phyloP scores from a whole-genome alignment of 2,888 invertebrate species.

The Agrotis puta region DNA sequence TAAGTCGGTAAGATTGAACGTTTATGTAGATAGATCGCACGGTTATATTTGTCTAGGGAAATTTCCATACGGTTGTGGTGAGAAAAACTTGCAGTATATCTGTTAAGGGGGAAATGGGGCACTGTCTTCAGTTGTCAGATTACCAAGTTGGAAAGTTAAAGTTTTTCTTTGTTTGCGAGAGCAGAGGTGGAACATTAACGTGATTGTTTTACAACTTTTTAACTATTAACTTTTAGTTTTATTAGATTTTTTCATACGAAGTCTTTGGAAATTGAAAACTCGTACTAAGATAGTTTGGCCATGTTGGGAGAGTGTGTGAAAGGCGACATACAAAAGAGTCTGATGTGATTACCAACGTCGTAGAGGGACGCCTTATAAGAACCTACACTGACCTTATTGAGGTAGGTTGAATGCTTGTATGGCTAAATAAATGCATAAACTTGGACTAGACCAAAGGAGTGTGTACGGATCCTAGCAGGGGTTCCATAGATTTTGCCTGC shows the following conservation, averaged over 20 bases:
- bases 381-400: too few relatives aligned
- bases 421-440: too few relatives aligned
- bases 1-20: constrained; percentile 54
- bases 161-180: constrained; percentile 33
- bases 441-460: too few relatives aligned
- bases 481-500: too few relatives aligned
- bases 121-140: constrained; percentile 41
- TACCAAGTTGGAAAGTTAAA: constrained; percentile 28
- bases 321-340: too few relatives aligned
- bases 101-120: constrained; percentile 3
- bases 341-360: too few relatives aligned
- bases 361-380: too few relatives aligned
- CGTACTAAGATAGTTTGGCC: too few relatives aligned
- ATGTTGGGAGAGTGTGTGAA: too few relatives aligned
- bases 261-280: too few relatives aligned
- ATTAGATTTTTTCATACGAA: not conserved
- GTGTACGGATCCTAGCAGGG: too few relatives aligned
- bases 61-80: constrained; percentile 44
- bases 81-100: constrained; percentile 39
- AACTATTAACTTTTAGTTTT: not conserved
- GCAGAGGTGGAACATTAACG: constrained; percentile 3
- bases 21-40: constrained; percentile 57
- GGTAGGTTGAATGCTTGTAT: too few relatives aligned
- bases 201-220: constrained; percentile 15
- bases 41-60: constrained; percentile 50